Conservation (phyloP, 1,140 invertebrate species). For the Drosophila obscura region DNA sequence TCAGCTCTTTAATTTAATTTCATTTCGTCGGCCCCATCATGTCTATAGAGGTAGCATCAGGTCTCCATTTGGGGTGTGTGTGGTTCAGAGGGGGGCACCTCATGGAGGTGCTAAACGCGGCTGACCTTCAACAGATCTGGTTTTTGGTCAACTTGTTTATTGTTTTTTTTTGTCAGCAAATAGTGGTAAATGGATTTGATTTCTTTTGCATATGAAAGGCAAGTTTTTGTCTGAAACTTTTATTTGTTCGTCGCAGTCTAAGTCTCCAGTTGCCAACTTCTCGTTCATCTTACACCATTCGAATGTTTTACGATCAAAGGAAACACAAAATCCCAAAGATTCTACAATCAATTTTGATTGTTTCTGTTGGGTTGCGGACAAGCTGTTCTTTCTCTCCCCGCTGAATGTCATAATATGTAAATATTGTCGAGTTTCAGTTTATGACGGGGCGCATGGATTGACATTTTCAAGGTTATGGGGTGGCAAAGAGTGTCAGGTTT, state of each 20-base stretch:
- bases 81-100: conserved; percentile 1
- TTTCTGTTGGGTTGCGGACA: conserved; percentile 18
- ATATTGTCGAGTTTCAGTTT: conserved; percentile 18
- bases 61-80: background rate
- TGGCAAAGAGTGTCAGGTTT: conserved; percentile 16
- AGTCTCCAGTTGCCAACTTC: background rate
- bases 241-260: conserved; percentile 27
- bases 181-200: conserved; percentile 48
- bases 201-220: conserved; percentile 74
- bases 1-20: background rate
- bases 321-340: conserved; percentile 39
- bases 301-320: conserved; percentile 42
- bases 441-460: conserved; percentile 10
- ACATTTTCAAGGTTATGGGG: conserved; percentile 57
- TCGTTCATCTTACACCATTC: conserved; percentile 47
- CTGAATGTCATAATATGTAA: conserved; percentile 63
- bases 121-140: conserved; percentile 74
- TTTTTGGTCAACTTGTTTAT: conserved; percentile 58
- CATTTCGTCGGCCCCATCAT: conserved; percentile 24
- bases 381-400: conserved; percentile 33
- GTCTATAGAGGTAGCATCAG: conserved; percentile 25
- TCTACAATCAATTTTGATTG: conserved; percentile 61
- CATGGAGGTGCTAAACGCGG: conserved; percentile 59
- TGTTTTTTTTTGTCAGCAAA: conserved; percentile 36
- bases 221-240: conserved; percentile 47